Conservation (phyloP, 1,140 invertebrate genomes). For the Orius laevigatus region DNA sequence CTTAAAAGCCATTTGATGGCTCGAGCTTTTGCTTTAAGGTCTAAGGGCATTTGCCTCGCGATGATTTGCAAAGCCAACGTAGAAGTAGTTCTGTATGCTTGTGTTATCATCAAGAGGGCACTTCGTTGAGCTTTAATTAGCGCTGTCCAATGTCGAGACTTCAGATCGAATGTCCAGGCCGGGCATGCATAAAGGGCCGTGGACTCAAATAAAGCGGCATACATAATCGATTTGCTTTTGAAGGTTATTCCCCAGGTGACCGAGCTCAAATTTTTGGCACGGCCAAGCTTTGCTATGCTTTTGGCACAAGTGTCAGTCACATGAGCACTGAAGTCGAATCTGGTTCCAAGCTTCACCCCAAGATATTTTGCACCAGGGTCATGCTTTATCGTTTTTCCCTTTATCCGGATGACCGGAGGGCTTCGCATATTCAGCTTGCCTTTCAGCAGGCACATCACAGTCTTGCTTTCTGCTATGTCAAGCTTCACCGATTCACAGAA, state of each 20-base stretch:
- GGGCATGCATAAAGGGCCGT: slow-evolving; percentile 20
- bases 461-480: slow-evolving; percentile 16
- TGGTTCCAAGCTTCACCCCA: slow-evolving; percentile 7
- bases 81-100: slow-evolving; percentile 19
- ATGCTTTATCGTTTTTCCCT: neutral
- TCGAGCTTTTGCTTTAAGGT: slow-evolving; percentile 12
- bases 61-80: slow-evolving; percentile 17
- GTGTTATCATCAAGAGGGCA: slow-evolving; percentile 13
- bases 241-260: slow-evolving; percentile 7
- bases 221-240: slow-evolving; percentile 16
- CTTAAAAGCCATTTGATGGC: neutral
- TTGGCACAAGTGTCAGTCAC: neutral
- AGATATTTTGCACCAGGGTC: neutral
- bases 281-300: neutral
- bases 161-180: slow-evolving; percentile 17
- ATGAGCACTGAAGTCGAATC: slow-evolving; percentile 1
- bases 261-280: slow-evolving; percentile 3
- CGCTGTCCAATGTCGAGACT: slow-evolving; percentile 12
- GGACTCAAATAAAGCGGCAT: slow-evolving; percentile 15
- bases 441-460: slow-evolving; percentile 16
- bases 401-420: neutral
- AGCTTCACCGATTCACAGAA: neutral
- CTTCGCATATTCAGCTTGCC: slow-evolving; percentile 4
- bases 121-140: slow-evolving; percentile 17
- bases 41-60: slow-evolving; percentile 16